These are phyloP conservation scores for Myiothlypis chrysogaster DNA, from an alignment of 2,797 vertebrate species.

Conservation along the genomic window DNA sequence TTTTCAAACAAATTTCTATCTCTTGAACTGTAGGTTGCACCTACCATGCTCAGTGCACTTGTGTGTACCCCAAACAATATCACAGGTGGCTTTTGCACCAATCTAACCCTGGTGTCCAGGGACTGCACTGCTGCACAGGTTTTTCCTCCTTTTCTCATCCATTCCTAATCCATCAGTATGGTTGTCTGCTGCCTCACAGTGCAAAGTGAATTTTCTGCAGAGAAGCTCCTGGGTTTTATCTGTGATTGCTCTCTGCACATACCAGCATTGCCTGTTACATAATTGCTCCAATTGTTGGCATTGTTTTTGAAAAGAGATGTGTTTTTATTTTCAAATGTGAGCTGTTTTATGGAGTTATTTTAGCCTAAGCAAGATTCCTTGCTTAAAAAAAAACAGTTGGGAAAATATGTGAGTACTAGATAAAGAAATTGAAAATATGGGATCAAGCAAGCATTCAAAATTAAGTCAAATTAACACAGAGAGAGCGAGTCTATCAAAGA, in stretches of 20 bases:
- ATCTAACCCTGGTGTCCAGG: neutral
- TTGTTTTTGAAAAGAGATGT: neutral
- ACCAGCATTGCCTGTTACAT: neutral
- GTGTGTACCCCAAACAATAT: neutral
- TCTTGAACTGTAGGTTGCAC: no score
- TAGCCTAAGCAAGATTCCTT: neutral
- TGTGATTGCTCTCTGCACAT: neutral
- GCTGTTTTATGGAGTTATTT: neutral
- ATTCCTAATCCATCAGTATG: neutral
- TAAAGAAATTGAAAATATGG: neutral
- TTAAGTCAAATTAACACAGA: neutral
- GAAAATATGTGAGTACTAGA: neutral
- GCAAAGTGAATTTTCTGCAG: neutral
- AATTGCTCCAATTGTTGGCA: neutral
- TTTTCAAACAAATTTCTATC: no score
- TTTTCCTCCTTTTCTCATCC: neutral
- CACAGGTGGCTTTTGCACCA: neutral
- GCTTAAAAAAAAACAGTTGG: neutral
- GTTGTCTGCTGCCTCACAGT: neutral
- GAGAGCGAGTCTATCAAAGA: neutral
- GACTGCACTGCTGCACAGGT: neutral
- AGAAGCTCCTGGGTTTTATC: neutral
- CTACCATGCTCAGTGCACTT: neutral
- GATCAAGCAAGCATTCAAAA: neutral
- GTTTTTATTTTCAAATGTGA: slow-evolving; percentile 3